phyloP scores from a whole-genome alignment of 2,888 invertebrate species.

The Sarcophaga rosellei region DNA sequence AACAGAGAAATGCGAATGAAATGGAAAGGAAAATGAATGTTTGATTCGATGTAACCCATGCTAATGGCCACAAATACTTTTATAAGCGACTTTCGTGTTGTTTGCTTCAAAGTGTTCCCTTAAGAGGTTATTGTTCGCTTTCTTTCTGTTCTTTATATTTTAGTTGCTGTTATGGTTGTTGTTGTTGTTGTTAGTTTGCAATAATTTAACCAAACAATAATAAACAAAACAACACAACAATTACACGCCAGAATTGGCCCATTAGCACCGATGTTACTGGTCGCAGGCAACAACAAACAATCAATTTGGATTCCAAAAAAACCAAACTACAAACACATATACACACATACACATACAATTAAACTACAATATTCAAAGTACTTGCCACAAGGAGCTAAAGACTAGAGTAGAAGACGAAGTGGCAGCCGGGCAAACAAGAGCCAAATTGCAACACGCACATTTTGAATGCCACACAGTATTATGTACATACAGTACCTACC shows the following conservation, averaged over 20 bases:
- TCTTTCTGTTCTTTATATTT: not conserved
- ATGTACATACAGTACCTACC: not conserved
- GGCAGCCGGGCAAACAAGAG: slow-evolving; percentile 29
- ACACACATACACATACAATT: not conserved
- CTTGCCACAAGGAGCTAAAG: not conserved
- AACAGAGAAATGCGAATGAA: not conserved
- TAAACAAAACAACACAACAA: slow-evolving; percentile 67
- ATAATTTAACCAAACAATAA: slow-evolving; percentile 65
- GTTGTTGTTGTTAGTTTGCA: slow-evolving; percentile 46
- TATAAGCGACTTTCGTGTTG: slow-evolving; percentile 46
- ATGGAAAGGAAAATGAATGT: slow-evolving; percentile 22
- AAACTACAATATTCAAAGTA: slow-evolving; percentile 2
- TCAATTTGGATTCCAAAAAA: slow-evolving; percentile 34
- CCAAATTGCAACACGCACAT: slow-evolving; percentile 65
- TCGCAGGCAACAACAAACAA: slow-evolving; percentile 48
- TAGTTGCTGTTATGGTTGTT: slow-evolving; percentile 42
- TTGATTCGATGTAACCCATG: slow-evolving; percentile 39
- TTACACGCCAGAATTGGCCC: slow-evolving; percentile 69
- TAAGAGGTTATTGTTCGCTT: slow-evolving; percentile 13
- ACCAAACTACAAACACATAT: not conserved
- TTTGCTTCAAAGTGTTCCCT: not conserved
- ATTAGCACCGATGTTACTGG: slow-evolving; percentile 66
- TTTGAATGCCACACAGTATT: slow-evolving; percentile 58
- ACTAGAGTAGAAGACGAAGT: not conserved
- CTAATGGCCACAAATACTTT: slow-evolving; percentile 35